Base-by-base conservation (phyloP, 2,113 vertebrate species). In the Stigmatopora nigra region DNA sequence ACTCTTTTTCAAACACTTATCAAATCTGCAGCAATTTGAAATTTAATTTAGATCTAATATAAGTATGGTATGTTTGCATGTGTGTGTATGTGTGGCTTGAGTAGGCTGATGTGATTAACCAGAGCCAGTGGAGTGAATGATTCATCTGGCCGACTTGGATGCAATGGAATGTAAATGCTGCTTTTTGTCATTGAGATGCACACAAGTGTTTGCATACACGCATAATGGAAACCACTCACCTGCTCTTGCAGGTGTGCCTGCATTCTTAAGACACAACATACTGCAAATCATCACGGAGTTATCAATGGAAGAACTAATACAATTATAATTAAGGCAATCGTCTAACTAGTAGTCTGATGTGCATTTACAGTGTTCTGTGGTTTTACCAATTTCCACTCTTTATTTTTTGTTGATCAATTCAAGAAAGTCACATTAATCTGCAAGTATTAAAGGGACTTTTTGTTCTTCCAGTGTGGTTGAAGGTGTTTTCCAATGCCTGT, bases 121-220 rank as follows among this genome's bases (percentile, higher is more conserved):
- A 83, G 67, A 76, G 72, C 73, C 79, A 84, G 81, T 82, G 81
- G 78, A 86, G 83, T 86, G 82, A 80, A 80, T 75, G 82, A 86
- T 84, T 81, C 84, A 79, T 80, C 81, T 79, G 69, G 77, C 78
- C 49, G 51, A 79, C 62, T 25, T 67, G 52, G 65, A 81, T 63
- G 73, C 77, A 71, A 64, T 60, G 80, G 73, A 83, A 80, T 84
- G 69, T 72, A 75, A 64, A 72, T 66, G 73, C 73, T 74, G 69
- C 71, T 82, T 63, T 80, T 77, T 82, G 80, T 84, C 78, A 83
- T 78, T 78, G 71, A 78, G 64, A 78, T 65, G 44, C 35, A 31
- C 63, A 63, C 69, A 20, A 45, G 20, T 15, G 17, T 14, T 17
- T 31, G 13, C 59, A 48, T 51, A 69, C 41, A 68, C 65, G 59